Base-by-base conservation (phyloP, 2,113 vertebrate genomes). In the Pungitius pungitius region DNA sequence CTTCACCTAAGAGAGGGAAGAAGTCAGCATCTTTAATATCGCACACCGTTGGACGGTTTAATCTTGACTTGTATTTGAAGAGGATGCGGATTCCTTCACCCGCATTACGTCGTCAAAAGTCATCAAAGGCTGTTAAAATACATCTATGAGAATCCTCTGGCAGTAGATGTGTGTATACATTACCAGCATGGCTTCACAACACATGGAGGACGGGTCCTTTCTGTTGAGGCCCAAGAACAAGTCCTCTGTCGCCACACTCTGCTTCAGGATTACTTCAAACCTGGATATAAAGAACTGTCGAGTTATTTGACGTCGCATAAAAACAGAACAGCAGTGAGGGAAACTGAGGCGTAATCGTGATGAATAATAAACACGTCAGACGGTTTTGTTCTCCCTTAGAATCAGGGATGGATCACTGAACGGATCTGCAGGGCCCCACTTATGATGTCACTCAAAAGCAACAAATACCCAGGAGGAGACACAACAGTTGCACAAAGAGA, bases 171-270 rank as follows among this genome's bases (percentile, higher is more conserved):
- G 22, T 40, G 39, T 6, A 20, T 66, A 10, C 30, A 9, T 83
- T 93, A 99, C 98, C 96, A 97, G 89, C 85, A 98, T 89, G 54
- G 95, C 94, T 45, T 97, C 95, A 90, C 97, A 99, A 85, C 96
- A 96, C 83, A 97, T 95, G 47, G 96, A 96, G 27, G 98, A 98
- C 3, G 94, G 87, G 30, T 99, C 93, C 77, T 97, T 99, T 77
- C 93, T 76, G 24, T 85, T 95, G 89, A 98, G 84, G 27, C 96
- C 96, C 76, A 99, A 89, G 90, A 97, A 98, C 33, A 99, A 6
- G 59, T 99, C 96, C 69, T 98, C 96, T 22, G 96, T 94, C 54
- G 95, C 93, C 82, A 99, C 95, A 15, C 81, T 89, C 81, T 99
- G 97, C 85, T 96, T 96, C 91, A 97, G 93, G 57, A 95, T 78